A percentile compares a stretch with the other conserved stretches of the same genome.
Conservation (phyloP, 1,140 invertebrate species). For the Adelges cooleyi region DNA sequence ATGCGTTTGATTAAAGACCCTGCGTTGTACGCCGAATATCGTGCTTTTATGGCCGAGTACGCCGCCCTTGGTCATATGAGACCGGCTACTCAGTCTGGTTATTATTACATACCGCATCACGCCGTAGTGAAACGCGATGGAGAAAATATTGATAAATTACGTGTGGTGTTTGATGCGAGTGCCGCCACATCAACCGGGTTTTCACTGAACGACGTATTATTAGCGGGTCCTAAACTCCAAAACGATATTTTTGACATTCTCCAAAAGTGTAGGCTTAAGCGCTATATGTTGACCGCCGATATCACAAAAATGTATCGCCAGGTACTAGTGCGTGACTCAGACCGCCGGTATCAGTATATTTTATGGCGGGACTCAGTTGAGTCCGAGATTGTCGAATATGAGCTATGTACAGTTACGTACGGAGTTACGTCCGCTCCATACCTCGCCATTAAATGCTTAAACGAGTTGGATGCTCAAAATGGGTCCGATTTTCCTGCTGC, state of each 20-base stretch:
- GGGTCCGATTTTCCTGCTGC: slow-evolving; percentile 32
- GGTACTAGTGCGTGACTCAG: slow-evolving; percentile 19
- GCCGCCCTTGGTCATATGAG: slow-evolving; percentile 36
- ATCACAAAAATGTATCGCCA: too few relatives aligned
- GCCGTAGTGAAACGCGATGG: slow-evolving; percentile 32
- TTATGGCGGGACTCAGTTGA: slow-evolving; percentile 33
- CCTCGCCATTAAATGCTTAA: slow-evolving; percentile 35
- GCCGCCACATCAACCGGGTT: slow-evolving; percentile 30
- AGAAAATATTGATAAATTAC: slow-evolving; percentile 33
- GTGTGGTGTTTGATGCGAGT: slow-evolving; percentile 37
- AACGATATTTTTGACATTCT: slow-evolving; percentile 37
- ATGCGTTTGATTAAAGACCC: slow-evolving; percentile 4
- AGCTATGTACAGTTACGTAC: slow-evolving; percentile 37
- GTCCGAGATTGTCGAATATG: slow-evolving; percentile 32
- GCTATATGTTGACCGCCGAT: too few relatives aligned
- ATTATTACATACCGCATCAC: slow-evolving; percentile 35
- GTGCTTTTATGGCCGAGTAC: slow-evolving; percentile 37
- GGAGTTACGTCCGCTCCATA: slow-evolving; percentile 36
- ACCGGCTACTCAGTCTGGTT: background rate
- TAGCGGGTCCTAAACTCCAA: slow-evolving; percentile 36
- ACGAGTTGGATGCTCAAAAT: slow-evolving; percentile 34
- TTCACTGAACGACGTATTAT: slow-evolving; percentile 37
- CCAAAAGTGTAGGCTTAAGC: slow-evolving; percentile 35
- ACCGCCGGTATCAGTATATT: slow-evolving; percentile 32
- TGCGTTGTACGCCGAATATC: slow-evolving; percentile 29